phyloP scores from a whole-genome alignment of 1,140 invertebrate species.

The Rhysida immarginata region DNA sequence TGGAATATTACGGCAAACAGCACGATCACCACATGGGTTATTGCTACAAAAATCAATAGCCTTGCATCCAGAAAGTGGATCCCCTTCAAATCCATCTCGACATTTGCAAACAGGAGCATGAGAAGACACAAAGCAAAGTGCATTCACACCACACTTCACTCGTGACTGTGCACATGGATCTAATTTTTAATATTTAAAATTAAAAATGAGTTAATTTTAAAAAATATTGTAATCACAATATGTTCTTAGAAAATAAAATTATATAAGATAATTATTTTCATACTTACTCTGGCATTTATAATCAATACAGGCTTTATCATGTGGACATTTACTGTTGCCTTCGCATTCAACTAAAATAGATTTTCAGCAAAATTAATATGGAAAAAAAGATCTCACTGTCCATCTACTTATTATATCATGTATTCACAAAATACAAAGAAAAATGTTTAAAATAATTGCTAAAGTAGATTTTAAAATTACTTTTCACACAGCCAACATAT shows the following conservation, averaged over 20 bases:
- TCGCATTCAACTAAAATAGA: conserved; percentile 21
- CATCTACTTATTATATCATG: too few species aligned
- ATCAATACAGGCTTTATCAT: conserved; percentile 36
- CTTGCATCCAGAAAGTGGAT: conserved; percentile 49
- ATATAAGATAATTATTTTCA: background rate
- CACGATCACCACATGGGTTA: conserved; percentile 62
- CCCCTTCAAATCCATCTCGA: conserved; percentile 60
- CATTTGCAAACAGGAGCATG: conserved; percentile 63
- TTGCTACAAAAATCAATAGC: conserved; percentile 61
- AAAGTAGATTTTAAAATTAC: conserved; percentile 27
- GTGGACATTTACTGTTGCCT: conserved; percentile 21
- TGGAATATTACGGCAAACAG: conserved; percentile 61
- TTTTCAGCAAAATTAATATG: too few species aligned
- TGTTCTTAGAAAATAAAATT: conserved; percentile 6
- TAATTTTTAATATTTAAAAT: conserved; percentile 16
- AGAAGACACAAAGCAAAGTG: conserved; percentile 56
- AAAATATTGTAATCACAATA: conserved; percentile 3
- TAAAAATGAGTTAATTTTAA: conserved; percentile 1
- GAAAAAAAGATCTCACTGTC: too few species aligned
- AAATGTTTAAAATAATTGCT: background rate
- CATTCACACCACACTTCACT: conserved; percentile 65
- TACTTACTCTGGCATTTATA: conserved; percentile 51
- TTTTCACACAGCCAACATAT: conserved; percentile 24
- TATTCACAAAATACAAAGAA: too few species aligned
- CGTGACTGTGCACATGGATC: conserved; percentile 60